Evolutionary conservation across 1,140 invertebrate genomes (phyloP).

Genomic region (Euwallacea fornicatus): DNA sequence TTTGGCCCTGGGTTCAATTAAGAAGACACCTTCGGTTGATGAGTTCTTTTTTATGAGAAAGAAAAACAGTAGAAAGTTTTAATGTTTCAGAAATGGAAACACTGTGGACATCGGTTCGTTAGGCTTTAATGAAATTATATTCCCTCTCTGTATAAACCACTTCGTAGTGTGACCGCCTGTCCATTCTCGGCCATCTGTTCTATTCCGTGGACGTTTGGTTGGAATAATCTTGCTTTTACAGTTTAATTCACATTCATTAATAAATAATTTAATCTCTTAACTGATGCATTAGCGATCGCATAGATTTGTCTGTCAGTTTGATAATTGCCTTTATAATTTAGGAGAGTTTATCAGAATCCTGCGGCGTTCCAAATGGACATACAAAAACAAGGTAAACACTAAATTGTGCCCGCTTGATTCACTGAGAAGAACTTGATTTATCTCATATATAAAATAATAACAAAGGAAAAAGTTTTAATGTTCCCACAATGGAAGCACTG

Average conservation of each 20-base stretch:
- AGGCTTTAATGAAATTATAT: conserved; percentile 31
- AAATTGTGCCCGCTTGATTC: neutral
- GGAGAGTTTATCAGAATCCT: too few relatives aligned
- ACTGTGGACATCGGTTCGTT: conserved; percentile 22
- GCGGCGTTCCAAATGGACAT: neutral
- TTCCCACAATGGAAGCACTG: conserved; percentile 20
- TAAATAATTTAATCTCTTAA: neutral
- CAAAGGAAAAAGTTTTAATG: conserved; percentile 25
- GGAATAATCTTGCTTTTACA: neutral
- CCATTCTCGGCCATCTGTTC: conserved; percentile 23
- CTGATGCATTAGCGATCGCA: neutral
- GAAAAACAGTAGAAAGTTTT: conserved; percentile 15
- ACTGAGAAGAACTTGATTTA: conserved; percentile 7
- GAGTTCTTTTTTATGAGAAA: conserved; percentile 6
- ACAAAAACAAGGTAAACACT: neutral
- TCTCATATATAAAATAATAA: conserved; percentile 15
- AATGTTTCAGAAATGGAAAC: conserved; percentile 25
- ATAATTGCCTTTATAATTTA: neutral
- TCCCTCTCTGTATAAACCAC: conserved; percentile 23
- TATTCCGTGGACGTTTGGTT: neutral
- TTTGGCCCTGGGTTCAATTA: conserved; percentile 1
- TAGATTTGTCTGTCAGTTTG: neutral
- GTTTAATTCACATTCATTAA: neutral
- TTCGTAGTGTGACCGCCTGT: conserved; percentile 15
- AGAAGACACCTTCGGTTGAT: neutral